A percentile compares a stretch with the other conserved stretches of the same genome.
Conservation (phyloP, 2,888 invertebrate genomes). For the Euplexia lucipara region DNA sequence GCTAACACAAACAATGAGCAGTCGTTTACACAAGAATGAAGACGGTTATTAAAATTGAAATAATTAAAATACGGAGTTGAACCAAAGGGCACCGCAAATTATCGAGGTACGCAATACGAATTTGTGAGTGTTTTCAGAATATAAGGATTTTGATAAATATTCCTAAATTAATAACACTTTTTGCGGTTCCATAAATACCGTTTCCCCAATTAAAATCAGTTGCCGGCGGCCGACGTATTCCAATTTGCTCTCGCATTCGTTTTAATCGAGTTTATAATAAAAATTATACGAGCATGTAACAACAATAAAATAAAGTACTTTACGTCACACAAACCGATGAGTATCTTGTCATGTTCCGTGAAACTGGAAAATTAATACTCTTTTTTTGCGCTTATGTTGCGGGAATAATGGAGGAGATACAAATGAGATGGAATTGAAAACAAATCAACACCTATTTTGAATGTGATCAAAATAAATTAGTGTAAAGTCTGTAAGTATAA, state of each 20-base stretch:
- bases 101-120: conserved; percentile 1
- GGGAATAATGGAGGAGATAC: conserved; percentile 12
- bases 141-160: conserved; percentile 20
- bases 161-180: conserved; percentile 14
- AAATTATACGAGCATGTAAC: conserved; percentile 34
- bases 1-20: neutral
- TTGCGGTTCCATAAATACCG: conserved; percentile 23
- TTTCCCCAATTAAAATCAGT: conserved; percentile 45
- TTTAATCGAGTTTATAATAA: conserved; percentile 31
- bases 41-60: neutral
- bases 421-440: neutral
- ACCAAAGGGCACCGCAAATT: neutral
- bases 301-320: conserved; percentile 39
- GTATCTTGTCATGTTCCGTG: conserved; percentile 23
- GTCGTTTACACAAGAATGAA: neutral
- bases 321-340: conserved; percentile 20
- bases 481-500: neutral
- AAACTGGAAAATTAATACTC: conserved; percentile 18
- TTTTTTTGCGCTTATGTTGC: conserved; percentile 22
- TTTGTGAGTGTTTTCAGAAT: conserved; percentile 12
- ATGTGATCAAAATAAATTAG: neutral
- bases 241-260: conserved; percentile 38
- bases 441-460: conserved; percentile 8
- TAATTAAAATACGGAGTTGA: neutral
- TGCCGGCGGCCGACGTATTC: conserved; percentile 22